Percentiles rank a stretch among this genome's conserved stretches.
Conservation (phyloP, 2,888 invertebrate species). For the Axea sp. region DNA sequence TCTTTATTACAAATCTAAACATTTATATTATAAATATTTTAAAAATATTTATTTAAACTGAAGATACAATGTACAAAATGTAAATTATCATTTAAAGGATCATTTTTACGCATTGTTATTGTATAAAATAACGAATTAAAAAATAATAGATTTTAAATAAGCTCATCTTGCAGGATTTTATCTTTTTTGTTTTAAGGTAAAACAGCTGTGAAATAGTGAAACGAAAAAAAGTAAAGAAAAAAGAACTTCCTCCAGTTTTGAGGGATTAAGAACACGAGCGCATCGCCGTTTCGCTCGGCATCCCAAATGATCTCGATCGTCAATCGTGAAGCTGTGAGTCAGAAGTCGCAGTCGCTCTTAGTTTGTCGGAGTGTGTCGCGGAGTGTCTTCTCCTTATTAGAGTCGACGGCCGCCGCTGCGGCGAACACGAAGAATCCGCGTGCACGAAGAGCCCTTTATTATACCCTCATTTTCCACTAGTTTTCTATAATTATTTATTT, state of each 20-base stretch:
- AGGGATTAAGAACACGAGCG: constrained; percentile 72
- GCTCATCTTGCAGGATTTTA: constrained; percentile 13
- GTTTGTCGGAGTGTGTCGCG: constrained; percentile 50
- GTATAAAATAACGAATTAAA: constrained; percentile 4
- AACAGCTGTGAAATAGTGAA: constrained; percentile 46
- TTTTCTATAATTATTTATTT: constrained; percentile 41
- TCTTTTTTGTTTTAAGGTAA: constrained; percentile 23
- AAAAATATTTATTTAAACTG: too few species aligned
- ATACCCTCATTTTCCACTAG: constrained; percentile 50
- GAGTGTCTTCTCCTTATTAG: constrained; percentile 56
- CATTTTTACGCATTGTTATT: too few species aligned
- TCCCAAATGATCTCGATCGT: constrained; percentile 53
- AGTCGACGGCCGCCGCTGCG: constrained; percentile 26
- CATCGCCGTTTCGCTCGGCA: constrained; percentile 35
- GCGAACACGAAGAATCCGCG: constrained; percentile 35
- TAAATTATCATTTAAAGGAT: too few species aligned
- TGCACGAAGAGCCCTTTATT: too few species aligned
- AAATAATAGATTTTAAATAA: constrained; percentile 38
- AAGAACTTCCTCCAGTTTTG: constrained; percentile 68
- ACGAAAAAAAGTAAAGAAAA: constrained; percentile 22
- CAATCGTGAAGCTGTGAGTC: constrained; percentile 49
- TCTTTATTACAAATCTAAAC: too few species aligned
- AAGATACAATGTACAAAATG: too few species aligned
- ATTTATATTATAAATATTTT: too few species aligned
- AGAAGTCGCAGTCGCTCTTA: constrained; percentile 57